These are phyloP conservation scores for Pristis pectinata DNA, from an alignment of 2,797 vertebrate genomes.

Conservation along the genomic window DNA sequence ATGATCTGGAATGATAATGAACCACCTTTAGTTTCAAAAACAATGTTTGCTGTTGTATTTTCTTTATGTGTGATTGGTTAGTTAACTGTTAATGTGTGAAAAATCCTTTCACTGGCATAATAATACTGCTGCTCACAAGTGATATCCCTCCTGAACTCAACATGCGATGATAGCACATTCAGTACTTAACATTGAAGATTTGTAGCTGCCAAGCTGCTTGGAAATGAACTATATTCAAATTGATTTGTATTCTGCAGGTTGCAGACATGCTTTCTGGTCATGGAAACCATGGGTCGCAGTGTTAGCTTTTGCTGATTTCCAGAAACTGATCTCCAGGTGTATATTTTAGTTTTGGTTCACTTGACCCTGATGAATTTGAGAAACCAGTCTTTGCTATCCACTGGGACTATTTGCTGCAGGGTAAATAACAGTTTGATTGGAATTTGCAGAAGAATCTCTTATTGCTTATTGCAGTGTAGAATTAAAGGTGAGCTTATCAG, in stretches of 20 bases:
- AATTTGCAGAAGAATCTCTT: constrained; percentile 2
- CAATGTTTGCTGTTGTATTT: background rate
- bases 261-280: background rate
- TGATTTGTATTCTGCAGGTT: background rate
- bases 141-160: background rate
- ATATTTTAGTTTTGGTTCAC: background rate
- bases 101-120: background rate
- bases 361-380: constrained; percentile 8
- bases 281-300: background rate
- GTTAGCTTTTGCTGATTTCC: constrained; percentile 3
- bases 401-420: constrained; percentile 21
- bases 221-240: background rate
- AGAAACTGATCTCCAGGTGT: constrained; percentile 15
- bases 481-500: background rate
- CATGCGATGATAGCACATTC: background rate
- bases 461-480: background rate
- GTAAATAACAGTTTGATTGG: background rate
- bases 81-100: background rate
- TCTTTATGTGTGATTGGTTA: background rate
- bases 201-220: background rate
- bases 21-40: background rate
- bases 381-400: background rate
- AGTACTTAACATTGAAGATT: background rate
- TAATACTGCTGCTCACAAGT: background rate
- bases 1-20: background rate